phyloP scores from a whole-genome alignment of 2,113 vertebrate species.

The Acanthochromis polyacanthus region DNA sequence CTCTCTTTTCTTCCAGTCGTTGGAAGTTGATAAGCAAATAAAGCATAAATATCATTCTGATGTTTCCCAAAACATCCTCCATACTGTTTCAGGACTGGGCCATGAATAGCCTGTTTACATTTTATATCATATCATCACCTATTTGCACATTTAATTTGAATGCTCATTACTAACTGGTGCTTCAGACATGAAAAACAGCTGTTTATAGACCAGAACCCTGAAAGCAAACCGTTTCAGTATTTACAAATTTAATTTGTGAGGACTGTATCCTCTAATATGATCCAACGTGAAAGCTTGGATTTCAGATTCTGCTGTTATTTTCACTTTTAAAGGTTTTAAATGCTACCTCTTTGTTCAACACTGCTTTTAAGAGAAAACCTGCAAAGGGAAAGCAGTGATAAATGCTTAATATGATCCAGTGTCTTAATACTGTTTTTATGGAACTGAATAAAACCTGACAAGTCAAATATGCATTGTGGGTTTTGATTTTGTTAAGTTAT shows the following conservation, averaged over 20 bases:
- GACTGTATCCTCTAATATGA: no score
- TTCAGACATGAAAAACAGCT: no score
- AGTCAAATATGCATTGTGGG: neutral
- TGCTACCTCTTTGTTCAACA: slow-evolving; percentile 19
- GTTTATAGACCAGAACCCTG: no score
- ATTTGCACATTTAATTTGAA: neutral
- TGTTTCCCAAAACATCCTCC: neutral
- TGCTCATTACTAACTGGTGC: no score
- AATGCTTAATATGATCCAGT: neutral
- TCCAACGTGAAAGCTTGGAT: no score
- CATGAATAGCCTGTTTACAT: neutral
- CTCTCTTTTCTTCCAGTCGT: slow-evolving; percentile 85
- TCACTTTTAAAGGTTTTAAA: neutral
- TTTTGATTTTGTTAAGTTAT: slow-evolving; percentile 16
- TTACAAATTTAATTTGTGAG: no score
- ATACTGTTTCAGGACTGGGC: neutral
- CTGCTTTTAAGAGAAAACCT: neutral
- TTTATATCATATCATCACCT: neutral
- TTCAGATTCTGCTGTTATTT: no score
- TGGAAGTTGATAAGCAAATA: slow-evolving; percentile 30
- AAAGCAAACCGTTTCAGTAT: no score
- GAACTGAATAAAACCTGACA: slow-evolving; percentile 6
- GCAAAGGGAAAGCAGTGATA: no score
- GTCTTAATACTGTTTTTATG: slow-evolving; percentile 4
- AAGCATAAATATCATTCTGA: slow-evolving; percentile 4